Percentiles rank a stretch among this genome's conserved stretches.
These are phyloP conservation scores for Trichoplusia ni DNA, from an alignment of 1,140 invertebrate species.

Conservation along the genomic window DNA sequence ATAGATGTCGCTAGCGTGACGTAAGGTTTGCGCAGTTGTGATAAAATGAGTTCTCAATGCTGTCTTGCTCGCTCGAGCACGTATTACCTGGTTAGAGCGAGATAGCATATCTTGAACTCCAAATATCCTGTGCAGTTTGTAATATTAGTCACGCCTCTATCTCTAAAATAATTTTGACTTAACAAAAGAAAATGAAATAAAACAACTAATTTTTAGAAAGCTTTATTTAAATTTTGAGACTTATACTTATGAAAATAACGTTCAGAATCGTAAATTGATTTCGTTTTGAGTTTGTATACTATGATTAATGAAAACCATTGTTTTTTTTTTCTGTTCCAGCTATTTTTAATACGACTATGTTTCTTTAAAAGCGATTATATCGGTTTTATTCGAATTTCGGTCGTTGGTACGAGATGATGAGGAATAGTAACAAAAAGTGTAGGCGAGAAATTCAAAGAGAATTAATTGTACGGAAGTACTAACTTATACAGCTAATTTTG, in stretches of 20 bases:
- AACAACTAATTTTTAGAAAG: background rate
- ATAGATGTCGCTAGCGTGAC: no score
- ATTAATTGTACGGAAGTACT: constrained; percentile 1
- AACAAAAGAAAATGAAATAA: constrained; percentile 8
- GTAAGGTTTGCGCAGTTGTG: no score
- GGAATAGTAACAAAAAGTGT: background rate
- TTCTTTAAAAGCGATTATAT: constrained; percentile 22
- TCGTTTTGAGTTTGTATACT: background rate
- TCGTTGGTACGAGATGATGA: background rate
- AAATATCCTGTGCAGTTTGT: no score
- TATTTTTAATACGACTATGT: constrained; percentile 21
- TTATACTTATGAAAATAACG: background rate
- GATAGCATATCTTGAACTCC: background rate
- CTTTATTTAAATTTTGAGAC: background rate
- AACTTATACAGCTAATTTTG: constrained; percentile 5
- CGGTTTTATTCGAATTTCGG: constrained; percentile 10
- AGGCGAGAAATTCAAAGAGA: background rate
- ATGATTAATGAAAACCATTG: background rate
- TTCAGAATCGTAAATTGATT: background rate
- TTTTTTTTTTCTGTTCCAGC: constrained; percentile 47
- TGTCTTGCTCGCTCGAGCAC: no score
- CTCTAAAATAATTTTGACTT: background rate
- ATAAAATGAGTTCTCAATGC: no score
- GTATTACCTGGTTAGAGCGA: no score
- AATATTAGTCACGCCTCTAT: background rate